phyloP scores from a whole-genome alignment of 2,797 vertebrate species.

The Limosa lapponica region DNA sequence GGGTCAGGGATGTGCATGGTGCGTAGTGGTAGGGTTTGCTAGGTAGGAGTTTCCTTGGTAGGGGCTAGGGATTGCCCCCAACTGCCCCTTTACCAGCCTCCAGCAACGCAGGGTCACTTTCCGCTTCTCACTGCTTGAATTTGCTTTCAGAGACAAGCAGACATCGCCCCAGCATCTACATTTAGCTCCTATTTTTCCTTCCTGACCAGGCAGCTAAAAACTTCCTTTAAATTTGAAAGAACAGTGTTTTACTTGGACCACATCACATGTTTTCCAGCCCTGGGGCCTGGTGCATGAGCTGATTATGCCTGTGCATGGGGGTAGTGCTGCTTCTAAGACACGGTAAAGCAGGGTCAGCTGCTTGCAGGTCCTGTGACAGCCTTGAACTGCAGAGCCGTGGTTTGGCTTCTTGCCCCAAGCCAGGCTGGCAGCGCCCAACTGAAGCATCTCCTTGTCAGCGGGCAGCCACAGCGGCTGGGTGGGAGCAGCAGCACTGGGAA shows the following conservation, averaged over 20 bases:
- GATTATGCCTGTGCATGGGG: background rate
- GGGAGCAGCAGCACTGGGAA: background rate
- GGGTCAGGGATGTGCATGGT: background rate
- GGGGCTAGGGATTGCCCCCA: background rate
- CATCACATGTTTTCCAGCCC: background rate
- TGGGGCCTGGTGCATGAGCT: background rate
- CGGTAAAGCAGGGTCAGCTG: background rate
- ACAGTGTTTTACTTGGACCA: background rate
- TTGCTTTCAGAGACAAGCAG: background rate
- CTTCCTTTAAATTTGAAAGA: background rate
- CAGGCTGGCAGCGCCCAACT: background rate
- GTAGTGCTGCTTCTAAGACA: background rate
- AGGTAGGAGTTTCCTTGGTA: background rate
- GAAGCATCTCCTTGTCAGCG: background rate
- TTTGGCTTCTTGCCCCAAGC: background rate
- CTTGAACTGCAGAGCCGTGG: background rate
- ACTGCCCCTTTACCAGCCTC: background rate
- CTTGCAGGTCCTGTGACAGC: background rate
- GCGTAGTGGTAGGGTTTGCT: rapidly evolving
- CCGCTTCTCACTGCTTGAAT: background rate
- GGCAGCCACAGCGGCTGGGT: background rate
- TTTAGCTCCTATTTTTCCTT: background rate
- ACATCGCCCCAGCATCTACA: background rate
- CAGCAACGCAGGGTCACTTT: background rate
- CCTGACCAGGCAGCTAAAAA: background rate